These are phyloP conservation scores for Manis javanica DNA, from an alignment of 2,797 vertebrate genomes.

Conservation along the genomic window DNA sequence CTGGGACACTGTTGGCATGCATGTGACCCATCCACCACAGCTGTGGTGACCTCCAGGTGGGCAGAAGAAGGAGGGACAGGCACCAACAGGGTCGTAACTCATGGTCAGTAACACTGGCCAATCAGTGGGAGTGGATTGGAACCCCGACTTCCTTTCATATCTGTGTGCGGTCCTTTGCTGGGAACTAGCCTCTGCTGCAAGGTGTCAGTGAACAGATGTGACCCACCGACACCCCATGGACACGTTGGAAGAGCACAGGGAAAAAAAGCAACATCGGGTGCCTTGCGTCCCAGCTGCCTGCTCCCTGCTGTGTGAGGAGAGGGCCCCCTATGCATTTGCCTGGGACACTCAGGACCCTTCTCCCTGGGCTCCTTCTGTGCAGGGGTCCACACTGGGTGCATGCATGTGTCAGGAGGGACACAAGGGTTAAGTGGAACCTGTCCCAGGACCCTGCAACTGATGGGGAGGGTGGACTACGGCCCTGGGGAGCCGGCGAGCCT, in stretches of 20 bases:
- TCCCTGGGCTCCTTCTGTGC: background rate
- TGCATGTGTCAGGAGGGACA: accelerated
- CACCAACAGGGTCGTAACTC: background rate
- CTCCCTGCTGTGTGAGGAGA: background rate
- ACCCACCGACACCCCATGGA: accelerated
- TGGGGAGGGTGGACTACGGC: accelerated
- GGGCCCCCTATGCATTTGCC: background rate
- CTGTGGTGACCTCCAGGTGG: accelerated
- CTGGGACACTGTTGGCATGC: accelerated
- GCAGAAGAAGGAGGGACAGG: accelerated
- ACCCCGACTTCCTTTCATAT: background rate
- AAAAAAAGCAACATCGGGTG: accelerated
- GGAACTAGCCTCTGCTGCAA: background rate
- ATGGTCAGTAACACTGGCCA: background rate
- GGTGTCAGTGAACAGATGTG: background rate
- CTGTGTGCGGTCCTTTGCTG: background rate
- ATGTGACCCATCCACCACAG: accelerated
- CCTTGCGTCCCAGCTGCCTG: background rate
- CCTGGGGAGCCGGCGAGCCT: accelerated
- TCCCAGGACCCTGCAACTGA: background rate
- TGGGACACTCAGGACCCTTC: background rate
- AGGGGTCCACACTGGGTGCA: accelerated
- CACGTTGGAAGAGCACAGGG: background rate
- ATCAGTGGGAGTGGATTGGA: too few relatives aligned
- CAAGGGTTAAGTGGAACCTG: background rate